A percentile compares a stretch with the other conserved stretches of the same genome.
Conservation (phyloP, 2,888 invertebrate species). For the Ephialtes manifestator region DNA sequence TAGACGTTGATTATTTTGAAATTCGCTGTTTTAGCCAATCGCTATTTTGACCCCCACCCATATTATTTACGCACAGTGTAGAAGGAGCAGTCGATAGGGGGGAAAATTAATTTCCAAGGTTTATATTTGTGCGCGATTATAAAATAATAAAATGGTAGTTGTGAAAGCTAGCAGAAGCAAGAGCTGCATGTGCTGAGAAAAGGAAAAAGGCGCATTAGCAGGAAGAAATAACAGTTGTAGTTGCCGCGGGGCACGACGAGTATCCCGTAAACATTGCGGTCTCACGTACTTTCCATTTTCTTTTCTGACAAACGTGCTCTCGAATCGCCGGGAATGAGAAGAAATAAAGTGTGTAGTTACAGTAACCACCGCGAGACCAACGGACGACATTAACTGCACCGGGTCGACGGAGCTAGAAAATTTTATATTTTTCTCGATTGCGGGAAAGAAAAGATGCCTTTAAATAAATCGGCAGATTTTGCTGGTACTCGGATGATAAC, state of each 20-base stretch:
- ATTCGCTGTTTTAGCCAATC: no score
- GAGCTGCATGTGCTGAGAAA: not conserved
- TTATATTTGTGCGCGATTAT: not conserved
- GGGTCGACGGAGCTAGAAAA: not conserved
- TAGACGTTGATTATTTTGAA: no score
- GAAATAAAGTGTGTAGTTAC: constrained; percentile 35
- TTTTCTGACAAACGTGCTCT: constrained; percentile 31
- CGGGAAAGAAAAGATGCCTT: no score
- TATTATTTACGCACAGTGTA: no score
- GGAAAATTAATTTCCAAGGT: not conserved
- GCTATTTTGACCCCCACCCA: no score
- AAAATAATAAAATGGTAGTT: not conserved
- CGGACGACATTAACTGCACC: not conserved
- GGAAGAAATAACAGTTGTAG: constrained; percentile 27
- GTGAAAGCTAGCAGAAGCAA: constrained; percentile 26
- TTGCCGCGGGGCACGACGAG: constrained; percentile 22
- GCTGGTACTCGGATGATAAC: no score
- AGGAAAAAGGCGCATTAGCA: constrained; percentile 32
- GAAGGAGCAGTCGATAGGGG: no score
- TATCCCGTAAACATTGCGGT: constrained; percentile 27
- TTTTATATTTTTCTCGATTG: not conserved
- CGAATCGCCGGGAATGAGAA: constrained; percentile 17
- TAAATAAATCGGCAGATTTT: no score
- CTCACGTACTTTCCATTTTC: constrained; percentile 49
- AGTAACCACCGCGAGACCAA: not conserved